These are phyloP conservation scores for Diorhabda carinulata DNA, from an alignment of 1,140 invertebrate genomes.

Conservation along the genomic window DNA sequence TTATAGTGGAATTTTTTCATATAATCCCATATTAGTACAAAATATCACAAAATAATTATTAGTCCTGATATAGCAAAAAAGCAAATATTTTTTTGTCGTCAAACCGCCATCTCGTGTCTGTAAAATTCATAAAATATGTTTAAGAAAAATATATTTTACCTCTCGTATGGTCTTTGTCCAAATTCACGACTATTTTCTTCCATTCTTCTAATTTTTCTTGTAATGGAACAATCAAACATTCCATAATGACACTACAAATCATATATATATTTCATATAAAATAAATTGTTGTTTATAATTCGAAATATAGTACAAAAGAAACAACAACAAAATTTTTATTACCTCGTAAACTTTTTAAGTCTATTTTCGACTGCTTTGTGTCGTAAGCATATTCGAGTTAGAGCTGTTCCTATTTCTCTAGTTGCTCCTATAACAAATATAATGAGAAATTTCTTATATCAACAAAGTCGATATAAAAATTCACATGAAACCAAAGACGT, in stretches of 20 bases:
- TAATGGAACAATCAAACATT: constrained; percentile 75
- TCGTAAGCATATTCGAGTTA: constrained; percentile 88
- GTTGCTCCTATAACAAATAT: constrained; percentile 76
- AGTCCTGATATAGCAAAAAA: too few species aligned
- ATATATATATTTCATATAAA: too few species aligned
- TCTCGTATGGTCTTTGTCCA: constrained; percentile 89
- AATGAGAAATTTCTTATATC: not conserved
- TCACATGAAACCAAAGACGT: too few species aligned
- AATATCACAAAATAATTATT: too few species aligned
- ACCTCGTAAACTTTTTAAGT: constrained; percentile 90
- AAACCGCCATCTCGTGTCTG: too few species aligned
- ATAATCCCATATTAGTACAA: too few species aligned
- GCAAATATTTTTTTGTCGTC: too few species aligned
- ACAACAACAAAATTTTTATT: constrained; percentile 31
- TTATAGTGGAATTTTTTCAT: too few species aligned
- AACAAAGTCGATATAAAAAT: too few species aligned
- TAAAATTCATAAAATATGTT: not conserved
- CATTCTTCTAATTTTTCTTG: constrained; percentile 89
- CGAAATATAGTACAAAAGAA: not conserved
- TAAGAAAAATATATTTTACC: constrained; percentile 46
- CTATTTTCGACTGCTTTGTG: constrained; percentile 91
- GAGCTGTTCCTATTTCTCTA: constrained; percentile 90
- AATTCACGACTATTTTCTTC: constrained; percentile 75
- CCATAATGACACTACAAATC: constrained; percentile 65
- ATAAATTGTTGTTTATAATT: too few species aligned